Evolutionary conservation across 1,140 invertebrate species (phyloP), one percentile per base, ranked within the genome.

Genomic region (Anoplolepis gracilipes): DNA sequence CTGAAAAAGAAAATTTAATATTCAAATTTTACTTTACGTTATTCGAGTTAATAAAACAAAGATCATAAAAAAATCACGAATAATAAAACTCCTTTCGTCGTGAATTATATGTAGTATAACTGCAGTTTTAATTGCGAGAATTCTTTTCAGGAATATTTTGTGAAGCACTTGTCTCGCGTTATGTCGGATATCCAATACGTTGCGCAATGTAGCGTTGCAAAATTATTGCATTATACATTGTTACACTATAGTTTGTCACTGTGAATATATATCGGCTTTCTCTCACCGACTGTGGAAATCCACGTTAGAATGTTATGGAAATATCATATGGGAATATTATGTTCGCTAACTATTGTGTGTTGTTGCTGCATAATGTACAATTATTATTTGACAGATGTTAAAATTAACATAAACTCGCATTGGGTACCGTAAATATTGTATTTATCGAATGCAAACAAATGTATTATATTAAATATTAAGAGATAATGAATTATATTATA

Each of bases 151-250:
- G 46, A 53, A 73, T 72, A 61, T 82, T 72, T 73, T 28, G n/a
- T n/a, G 53, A 81, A 30, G 65, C 25, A 57, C 64, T 22, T 70
- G 2, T 57, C 77, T 49, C 62, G 42, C 25, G 4, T 6, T 59
- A 53, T 39, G 0, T 67, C 30, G 46, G 13, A 36, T 49, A 49
- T 53, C 1, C 46, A 19, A 42, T 10, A 53, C 53, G 13, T 73
- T 73, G 73, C 13, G 67, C 78, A 73, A 46, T 33, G 78, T 30
- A 42, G 19, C 36, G 36, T 42, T 72, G 13, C 53, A 73, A 62
- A 73, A 82, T 82, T 72, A 82, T 82, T 59, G 28, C 53, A 72
- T 82, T 82, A 73, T 82, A 82, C 25, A 82, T 82, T 59, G 64
- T 57, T 39, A 49, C 65, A 6, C 67, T 16, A 82, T 59, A 59